These are phyloP conservation scores for Habroteleia sp. DNA, from an alignment of 2,888 invertebrate species.

Conservation along the genomic window DNA sequence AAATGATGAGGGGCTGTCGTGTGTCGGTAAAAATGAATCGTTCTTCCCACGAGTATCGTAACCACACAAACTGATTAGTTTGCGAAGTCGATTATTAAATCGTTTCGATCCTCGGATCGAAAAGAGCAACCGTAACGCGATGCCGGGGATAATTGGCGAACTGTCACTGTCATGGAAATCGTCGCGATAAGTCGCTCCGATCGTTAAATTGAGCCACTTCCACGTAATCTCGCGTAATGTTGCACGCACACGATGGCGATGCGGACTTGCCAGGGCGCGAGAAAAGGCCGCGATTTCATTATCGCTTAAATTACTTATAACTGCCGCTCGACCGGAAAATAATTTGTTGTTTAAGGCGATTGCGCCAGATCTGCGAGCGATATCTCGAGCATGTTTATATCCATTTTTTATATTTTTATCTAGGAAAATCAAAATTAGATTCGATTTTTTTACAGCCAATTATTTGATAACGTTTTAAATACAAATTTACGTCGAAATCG, in stretches of 20 bases:
- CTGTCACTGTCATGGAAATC: slow-evolving; percentile 66
- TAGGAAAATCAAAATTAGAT: not conserved
- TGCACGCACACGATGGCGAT: slow-evolving; percentile 32
- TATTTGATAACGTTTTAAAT: too few relatives aligned
- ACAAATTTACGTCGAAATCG: too few relatives aligned
- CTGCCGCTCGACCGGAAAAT: slow-evolving; percentile 35
- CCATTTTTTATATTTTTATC: not conserved
- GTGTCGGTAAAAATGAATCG: slow-evolving; percentile 54
- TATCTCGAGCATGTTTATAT: slow-evolving; percentile 12
- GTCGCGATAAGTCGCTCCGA: slow-evolving; percentile 68
- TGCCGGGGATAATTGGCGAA: slow-evolving; percentile 65
- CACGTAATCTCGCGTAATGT: slow-evolving; percentile 22
- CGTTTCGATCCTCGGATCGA: slow-evolving; percentile 46
- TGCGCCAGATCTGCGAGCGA: slow-evolving; percentile 23
- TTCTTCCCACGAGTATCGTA: slow-evolving; percentile 64
- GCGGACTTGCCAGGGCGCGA: slow-evolving; percentile 20
- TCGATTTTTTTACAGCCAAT: too few relatives aligned
- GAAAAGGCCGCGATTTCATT: slow-evolving; percentile 50
- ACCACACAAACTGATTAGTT: slow-evolving; percentile 57
- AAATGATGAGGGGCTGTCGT: slow-evolving; percentile 58
- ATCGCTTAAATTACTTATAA: slow-evolving; percentile 38
- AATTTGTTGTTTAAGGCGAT: slow-evolving; percentile 34
- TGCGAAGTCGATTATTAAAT: slow-evolving; percentile 53
- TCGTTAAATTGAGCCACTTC: slow-evolving; percentile 40
- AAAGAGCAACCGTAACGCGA: slow-evolving; percentile 32